A percentile compares a stretch with the other conserved stretches of the same genome.
phyloP scores from a whole-genome alignment of 37 sponge, comb jelly and placozoan species.

The Beroe forskalii region DNA sequence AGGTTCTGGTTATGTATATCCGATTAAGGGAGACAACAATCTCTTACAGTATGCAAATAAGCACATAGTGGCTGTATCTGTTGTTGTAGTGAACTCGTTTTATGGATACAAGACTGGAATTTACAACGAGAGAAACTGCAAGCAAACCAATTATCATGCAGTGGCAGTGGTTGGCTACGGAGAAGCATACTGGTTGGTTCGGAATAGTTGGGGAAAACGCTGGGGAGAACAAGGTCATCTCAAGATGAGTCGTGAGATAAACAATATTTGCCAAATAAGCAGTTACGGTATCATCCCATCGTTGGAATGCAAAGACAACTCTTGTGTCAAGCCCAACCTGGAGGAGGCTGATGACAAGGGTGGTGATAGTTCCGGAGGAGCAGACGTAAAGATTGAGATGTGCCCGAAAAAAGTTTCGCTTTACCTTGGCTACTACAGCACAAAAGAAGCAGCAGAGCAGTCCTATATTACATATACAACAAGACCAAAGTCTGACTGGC shows the following conservation, averaged over 20 bases:
- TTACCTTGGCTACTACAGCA: too few species aligned
- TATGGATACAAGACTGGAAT: background rate
- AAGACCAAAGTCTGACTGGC: too few species aligned
- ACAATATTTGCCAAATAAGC: constrained; percentile 48
- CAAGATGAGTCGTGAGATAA: background rate
- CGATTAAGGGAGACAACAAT: background rate
- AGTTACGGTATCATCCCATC: background rate
- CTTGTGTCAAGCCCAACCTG: background rate
- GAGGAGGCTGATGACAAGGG: background rate
- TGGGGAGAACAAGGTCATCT: constrained; percentile 28
- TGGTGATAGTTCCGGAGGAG: background rate
- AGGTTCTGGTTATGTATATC: too few species aligned
- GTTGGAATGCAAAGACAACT: background rate
- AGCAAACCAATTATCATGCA: background rate
- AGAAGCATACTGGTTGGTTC: background rate
- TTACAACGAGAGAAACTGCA: background rate
- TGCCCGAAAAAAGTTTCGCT: too few species aligned
- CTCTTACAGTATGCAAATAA: background rate
- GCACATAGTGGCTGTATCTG: background rate
- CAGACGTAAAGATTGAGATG: too few species aligned
- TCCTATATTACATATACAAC: too few species aligned
- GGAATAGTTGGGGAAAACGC: constrained; percentile 42
- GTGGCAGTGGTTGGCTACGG: constrained; percentile 18
- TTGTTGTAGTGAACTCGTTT: background rate
- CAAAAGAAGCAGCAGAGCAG: too few species aligned